Base-by-base conservation (phyloP, 2,797 vertebrate species). In the Rhynchonycteris naso region DNA sequence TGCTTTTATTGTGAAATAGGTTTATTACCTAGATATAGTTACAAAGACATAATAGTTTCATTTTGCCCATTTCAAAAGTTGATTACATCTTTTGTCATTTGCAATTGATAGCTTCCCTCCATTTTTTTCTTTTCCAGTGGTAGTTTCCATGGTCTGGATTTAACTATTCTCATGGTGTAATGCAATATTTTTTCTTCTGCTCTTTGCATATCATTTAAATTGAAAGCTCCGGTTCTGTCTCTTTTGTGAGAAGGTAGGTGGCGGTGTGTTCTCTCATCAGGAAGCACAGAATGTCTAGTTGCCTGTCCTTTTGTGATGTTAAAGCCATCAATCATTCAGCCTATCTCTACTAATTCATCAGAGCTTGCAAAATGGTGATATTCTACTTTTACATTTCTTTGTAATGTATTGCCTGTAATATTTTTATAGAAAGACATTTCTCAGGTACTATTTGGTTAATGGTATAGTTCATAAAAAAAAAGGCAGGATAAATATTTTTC, bases 371-470 rank as follows among this genome's bases (percentile, higher is more conserved):
- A 63, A 12, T 50, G 2, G 13, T 35, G 9, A 54, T 82, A 56
- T 80, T 86, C 52, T 72, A 72, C 83, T 87, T 95, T 90, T 89
- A 35, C 15, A n/a, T 92, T 93, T 88, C 3, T 90, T 95, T 90
- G 50, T 7, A 93, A 84, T 83, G 12, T 54, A 43, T 50, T 71
- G 69, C 33, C 12, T 78, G 8, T 65, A 15, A 43, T 79, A 63
- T n/a, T 85, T 94, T 66, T n/a, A 72, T 63, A 18, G 24, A 79
- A 2, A 52, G 35, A 43, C 7, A 54, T 56, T 92, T 72, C 24
- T 65, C 26, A 28, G 24, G 50, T 72, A 58, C n/a, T 58, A 15
- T 56, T 78, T 69, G 19, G 15, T 47, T 88, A 95, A 61, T 47
- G 10, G 6, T 66, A 7, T 22, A 83, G 28, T 68, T 86, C 18